Conservation (phyloP, 2,888 invertebrate genomes). For the Callinectes sapidus region DNA sequence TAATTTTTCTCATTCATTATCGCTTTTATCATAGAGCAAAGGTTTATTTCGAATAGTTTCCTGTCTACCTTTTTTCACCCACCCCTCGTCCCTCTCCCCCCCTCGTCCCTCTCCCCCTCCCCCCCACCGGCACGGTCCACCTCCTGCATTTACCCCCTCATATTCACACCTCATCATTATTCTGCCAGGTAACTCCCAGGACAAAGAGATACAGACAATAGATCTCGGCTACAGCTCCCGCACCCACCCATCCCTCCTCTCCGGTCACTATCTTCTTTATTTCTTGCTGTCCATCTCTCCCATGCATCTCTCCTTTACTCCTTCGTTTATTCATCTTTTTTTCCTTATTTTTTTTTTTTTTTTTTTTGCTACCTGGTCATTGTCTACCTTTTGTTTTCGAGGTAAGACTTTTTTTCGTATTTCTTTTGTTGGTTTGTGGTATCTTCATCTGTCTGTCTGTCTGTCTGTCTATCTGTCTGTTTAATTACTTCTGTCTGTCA, state of each 20-base stretch:
- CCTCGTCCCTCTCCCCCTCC: neutral
- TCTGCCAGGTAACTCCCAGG: constrained; percentile 17
- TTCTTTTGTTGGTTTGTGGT: too few relatives aligned
- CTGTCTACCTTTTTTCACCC: neutral
- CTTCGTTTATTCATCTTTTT: neutral
- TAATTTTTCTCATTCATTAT: too few relatives aligned
- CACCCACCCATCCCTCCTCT: neutral
- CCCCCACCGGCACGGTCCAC: neutral
- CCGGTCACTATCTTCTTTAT: too few relatives aligned
- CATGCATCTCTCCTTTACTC: neutral
- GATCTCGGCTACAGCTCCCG: neutral
- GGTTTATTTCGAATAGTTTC: too few relatives aligned
- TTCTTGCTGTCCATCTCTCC: neutral
- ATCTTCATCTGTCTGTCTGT: too few relatives aligned
- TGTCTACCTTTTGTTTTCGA: too few relatives aligned
- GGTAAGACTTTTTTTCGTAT: too few relatives aligned
- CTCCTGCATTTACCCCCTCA: neutral
- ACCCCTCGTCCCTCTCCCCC: neutral
- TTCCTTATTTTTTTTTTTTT: neutral
- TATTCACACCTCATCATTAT: constrained; percentile 22
- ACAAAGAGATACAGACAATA: constrained; percentile 15
- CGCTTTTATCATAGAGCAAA: neutral
- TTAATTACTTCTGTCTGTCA: neutral
- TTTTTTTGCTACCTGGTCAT: too few relatives aligned
- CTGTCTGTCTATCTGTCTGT: too few relatives aligned